These are phyloP conservation scores for Galaxea fascicularis DNA, from an alignment of 92 coral and sea anemone genomes.

Conservation along the genomic window DNA sequence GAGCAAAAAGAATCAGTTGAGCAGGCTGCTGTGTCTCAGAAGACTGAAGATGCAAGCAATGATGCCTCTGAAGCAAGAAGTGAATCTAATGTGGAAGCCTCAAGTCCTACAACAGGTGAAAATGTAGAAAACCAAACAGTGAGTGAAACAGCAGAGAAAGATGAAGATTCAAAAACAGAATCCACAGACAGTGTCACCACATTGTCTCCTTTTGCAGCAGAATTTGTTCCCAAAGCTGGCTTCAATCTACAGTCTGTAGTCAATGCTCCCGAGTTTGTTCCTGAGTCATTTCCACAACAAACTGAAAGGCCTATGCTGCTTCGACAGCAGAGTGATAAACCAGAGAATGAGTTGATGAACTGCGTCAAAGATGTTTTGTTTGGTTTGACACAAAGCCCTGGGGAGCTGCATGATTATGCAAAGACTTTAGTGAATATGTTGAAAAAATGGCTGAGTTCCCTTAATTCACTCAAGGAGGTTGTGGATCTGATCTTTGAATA, in stretches of 20 bases:
- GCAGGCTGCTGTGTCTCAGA: background rate
- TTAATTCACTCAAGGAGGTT: constrained; percentile 25
- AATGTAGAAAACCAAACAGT: background rate
- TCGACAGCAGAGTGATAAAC: constrained; percentile 9
- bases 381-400: constrained; percentile 65
- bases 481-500: constrained; percentile 52
- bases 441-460: constrained; percentile 16
- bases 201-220: constrained; percentile 32
- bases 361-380: constrained; percentile 70
- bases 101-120: background rate
- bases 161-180: constrained; percentile 2
- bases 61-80: background rate
- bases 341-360: constrained; percentile 62
- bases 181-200: background rate
- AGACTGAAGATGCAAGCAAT: background rate
- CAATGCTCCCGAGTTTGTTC: constrained; percentile 66
- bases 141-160: background rate
- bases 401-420: constrained; percentile 51
- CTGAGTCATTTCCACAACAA: constrained; percentile 1
- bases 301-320: constrained; percentile 29
- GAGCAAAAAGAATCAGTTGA: constrained; percentile 2
- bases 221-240: constrained; percentile 35
- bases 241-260: constrained; percentile 19
- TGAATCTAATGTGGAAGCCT: background rate
- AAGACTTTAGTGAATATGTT: constrained; percentile 40